Percentiles rank a stretch among this genome's conserved stretches.
Conservation (phyloP, 2,888 invertebrate species). For the Meteorus colon region DNA sequence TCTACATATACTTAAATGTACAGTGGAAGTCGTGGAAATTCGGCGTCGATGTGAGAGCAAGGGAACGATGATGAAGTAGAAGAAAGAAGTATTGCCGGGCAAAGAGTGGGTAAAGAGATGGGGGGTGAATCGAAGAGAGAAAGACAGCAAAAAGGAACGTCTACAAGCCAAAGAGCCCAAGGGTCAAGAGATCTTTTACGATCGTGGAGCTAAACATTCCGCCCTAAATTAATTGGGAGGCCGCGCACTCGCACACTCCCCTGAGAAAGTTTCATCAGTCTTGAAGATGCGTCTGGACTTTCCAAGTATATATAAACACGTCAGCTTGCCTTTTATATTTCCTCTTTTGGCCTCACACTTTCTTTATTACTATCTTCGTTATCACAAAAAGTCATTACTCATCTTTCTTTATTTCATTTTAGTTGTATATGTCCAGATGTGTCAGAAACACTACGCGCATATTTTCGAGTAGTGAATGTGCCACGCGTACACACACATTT, state of each 20-base stretch:
- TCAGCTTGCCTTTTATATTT: conserved; percentile 19
- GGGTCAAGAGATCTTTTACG: conserved; percentile 56
- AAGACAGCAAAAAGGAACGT: neutral
- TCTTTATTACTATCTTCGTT: conserved; percentile 10
- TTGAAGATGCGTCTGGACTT: conserved; percentile 33
- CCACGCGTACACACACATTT: neutral
- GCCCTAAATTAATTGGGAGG: conserved; percentile 63
- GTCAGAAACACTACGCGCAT: conserved; percentile 18
- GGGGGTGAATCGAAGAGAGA: neutral
- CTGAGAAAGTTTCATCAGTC: conserved; percentile 37
- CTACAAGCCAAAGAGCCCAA: conserved; percentile 14
- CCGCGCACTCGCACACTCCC: conserved; percentile 32
- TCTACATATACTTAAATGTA: conserved; percentile 32
- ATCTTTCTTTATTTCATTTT: conserved; percentile 27
- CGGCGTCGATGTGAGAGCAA: conserved; percentile 24
- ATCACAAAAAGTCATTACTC: conserved; percentile 21
- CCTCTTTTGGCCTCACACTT: neutral
- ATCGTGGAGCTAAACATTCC: conserved; percentile 58
- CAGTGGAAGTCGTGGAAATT: conserved; percentile 32
- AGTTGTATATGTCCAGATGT: conserved; percentile 8
- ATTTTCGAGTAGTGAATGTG: neutral
- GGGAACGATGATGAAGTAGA: conserved; percentile 32
- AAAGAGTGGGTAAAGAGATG: neutral
- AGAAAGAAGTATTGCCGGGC: conserved; percentile 18
- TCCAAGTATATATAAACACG: conserved; percentile 4